These are phyloP conservation scores for Hippoglossus stenolepis DNA, from an alignment of 2,113 vertebrate species.

Conservation along the genomic window DNA sequence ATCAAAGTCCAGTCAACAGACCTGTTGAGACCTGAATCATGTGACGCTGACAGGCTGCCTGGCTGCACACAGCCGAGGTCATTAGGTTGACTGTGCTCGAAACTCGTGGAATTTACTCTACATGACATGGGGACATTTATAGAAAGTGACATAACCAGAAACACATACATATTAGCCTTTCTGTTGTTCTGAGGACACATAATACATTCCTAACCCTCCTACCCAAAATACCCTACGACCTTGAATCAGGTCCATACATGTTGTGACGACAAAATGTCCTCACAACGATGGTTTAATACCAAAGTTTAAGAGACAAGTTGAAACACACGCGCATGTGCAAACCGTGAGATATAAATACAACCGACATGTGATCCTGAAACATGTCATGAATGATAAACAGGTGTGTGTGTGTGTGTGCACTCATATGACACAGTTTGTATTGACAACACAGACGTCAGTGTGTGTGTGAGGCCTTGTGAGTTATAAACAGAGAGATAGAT, in stretches of 20 bases:
- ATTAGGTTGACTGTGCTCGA: no score
- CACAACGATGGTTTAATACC: neutral
- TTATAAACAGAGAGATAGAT: no score
- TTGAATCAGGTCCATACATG: no score
- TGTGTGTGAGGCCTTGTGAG: neutral
- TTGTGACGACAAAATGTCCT: no score
- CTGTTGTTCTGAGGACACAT: no score
- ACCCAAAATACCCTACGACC: no score
- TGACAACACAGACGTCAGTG: neutral
- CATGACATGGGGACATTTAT: no score
- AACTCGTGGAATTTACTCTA: no score
- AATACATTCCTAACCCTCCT: no score
- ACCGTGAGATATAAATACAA: neutral
- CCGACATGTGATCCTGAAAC: neutral
- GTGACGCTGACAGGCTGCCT: no score
- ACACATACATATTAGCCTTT: no score
- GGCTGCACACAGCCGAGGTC: neutral
- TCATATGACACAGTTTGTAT: neutral
- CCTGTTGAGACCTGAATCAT: neutral
- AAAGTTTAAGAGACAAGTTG: neutral
- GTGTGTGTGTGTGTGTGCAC: neutral
- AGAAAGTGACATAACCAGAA: no score
- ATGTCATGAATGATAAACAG: neutral
- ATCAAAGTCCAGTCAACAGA: constrained; percentile 36
- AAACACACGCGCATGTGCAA: neutral